phyloP scores from a whole-genome alignment of 1,140 invertebrate species.

The Panulirus ornatus region DNA sequence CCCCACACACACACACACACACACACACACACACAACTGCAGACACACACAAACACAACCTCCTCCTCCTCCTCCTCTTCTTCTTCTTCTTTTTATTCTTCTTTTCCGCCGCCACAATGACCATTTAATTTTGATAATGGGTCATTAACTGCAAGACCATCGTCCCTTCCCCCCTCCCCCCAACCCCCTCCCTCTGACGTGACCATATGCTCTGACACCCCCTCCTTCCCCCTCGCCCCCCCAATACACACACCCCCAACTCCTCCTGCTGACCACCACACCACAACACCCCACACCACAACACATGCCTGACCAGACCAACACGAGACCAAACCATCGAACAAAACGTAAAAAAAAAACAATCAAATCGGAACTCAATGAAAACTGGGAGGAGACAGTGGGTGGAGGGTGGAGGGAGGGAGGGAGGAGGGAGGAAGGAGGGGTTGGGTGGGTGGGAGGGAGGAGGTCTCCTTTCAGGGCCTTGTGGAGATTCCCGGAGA shows the following conservation, averaged over 20 bases:
- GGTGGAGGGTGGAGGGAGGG: no score
- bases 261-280: no score
- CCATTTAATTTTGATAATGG: slow-evolving; percentile 22
- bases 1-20: no score
- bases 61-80: neutral
- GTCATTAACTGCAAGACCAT: neutral
- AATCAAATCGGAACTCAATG: slow-evolving; percentile 6
- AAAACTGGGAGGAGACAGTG: no score
- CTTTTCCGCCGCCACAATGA: neutral
- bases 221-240: no score
- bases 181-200: neutral
- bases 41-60: no score
- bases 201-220: neutral
- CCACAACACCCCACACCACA: neutral
- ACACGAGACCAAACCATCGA: neutral
- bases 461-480: slow-evolving; percentile 4
- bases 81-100: neutral
- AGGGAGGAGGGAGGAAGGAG: no score
- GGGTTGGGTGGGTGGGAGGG: no score
- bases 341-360: no score
- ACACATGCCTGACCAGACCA: neutral
- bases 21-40: no score
- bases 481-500: slow-evolving; percentile 21
- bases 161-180: neutral
- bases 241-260: no score